Conservation (phyloP, 1,140 invertebrate species). For the Musca domestica region DNA sequence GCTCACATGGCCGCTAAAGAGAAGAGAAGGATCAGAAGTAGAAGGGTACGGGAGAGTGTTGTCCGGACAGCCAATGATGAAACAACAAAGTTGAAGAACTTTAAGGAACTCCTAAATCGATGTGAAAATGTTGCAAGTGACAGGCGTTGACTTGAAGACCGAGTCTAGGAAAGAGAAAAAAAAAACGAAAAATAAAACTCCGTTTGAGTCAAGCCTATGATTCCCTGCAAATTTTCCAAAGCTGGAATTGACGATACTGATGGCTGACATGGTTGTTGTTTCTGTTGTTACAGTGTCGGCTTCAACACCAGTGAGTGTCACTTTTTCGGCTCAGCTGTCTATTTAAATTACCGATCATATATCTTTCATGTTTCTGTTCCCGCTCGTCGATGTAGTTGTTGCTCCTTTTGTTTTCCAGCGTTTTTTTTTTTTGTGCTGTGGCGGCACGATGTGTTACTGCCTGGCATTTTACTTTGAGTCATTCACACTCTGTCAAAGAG, state of each 20-base stretch:
- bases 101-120: constrained; percentile 3
- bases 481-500: constrained; percentile 6
- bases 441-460: too few relatives aligned
- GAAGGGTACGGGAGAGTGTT: background rate
- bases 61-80: background rate
- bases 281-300: constrained; percentile 3
- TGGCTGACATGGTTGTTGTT: background rate
- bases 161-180: background rate
- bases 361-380: background rate
- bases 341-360: constrained; percentile 19
- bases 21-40: background rate
- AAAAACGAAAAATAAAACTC: background rate
- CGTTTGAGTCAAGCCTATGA: background rate
- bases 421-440: too few relatives aligned
- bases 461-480: background rate
- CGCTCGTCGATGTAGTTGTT: too few relatives aligned
- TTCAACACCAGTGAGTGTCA: constrained; percentile 19
- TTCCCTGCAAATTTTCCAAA: background rate
- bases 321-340: constrained; percentile 17
- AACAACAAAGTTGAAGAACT: background rate
- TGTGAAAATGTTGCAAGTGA: background rate
- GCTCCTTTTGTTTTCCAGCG: background rate
- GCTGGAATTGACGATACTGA: background rate
- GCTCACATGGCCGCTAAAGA: background rate
- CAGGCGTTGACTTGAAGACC: background rate